These are phyloP conservation scores for Volucella bombylans DNA, from an alignment of 2,888 invertebrate species.

Conservation along the genomic window DNA sequence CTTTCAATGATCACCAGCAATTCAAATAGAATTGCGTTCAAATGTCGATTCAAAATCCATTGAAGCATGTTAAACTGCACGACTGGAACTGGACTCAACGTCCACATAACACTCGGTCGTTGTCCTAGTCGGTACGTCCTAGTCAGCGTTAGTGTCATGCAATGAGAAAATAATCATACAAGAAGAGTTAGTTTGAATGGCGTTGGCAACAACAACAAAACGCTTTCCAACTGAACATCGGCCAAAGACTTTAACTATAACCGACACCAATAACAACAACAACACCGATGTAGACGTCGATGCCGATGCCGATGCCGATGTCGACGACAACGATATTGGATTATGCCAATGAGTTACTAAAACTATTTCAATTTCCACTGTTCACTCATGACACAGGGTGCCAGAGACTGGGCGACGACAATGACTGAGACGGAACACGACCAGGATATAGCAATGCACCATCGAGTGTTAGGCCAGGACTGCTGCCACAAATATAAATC, in stretches of 20 bases:
- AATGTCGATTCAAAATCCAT: slow-evolving; percentile 50
- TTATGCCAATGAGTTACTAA: slow-evolving; percentile 73
- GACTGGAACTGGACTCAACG: slow-evolving; percentile 8
- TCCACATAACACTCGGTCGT: neutral
- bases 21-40: slow-evolving; percentile 54
- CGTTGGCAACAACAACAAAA: slow-evolving; percentile 41
- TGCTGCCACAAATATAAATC: neutral
- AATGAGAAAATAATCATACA: slow-evolving; percentile 44
- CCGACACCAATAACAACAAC: neutral
- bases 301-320: slow-evolving; percentile 21
- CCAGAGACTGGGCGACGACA: neutral
- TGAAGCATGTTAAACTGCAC: slow-evolving; percentile 37
- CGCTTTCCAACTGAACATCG: neutral
- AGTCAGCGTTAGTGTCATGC: slow-evolving; percentile 19
- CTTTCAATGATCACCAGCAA: slow-evolving; percentile 36
- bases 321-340: slow-evolving; percentile 64
- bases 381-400: slow-evolving; percentile 31
- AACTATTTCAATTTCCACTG: slow-evolving; percentile 70
- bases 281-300: neutral
- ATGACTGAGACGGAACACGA: slow-evolving; percentile 8
- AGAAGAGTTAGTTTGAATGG: slow-evolving; percentile 33
- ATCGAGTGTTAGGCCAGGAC: neutral
- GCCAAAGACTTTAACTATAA: neutral
- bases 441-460: slow-evolving; percentile 27
- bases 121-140: no score